Conservation (phyloP, 1,140 invertebrate species). For the Panagrolaimus sp. region DNA sequence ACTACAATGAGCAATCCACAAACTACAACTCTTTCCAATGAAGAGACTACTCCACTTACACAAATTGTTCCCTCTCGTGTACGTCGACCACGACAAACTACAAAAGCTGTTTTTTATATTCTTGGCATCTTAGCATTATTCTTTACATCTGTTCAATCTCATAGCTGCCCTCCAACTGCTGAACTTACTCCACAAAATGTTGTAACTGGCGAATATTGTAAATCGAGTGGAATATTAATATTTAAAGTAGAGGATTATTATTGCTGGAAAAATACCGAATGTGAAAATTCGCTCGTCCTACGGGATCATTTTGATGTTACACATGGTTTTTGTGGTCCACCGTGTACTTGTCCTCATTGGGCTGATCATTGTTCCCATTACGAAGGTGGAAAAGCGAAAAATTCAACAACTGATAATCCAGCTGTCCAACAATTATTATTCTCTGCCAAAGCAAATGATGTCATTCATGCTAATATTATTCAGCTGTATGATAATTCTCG, state of each 20-base stretch:
- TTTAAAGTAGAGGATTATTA: not conserved
- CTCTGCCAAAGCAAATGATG: not conserved
- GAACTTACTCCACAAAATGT: too few species aligned
- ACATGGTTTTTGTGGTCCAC: not conserved
- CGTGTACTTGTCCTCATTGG: not conserved
- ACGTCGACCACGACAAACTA: not conserved
- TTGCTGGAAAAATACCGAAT: not conserved
- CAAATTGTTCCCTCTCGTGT: not conserved
- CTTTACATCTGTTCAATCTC: not conserved
- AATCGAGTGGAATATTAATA: not conserved
- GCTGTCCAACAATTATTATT: not conserved
- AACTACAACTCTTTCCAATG: too few species aligned
- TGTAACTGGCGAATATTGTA: not conserved
- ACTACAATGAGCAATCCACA: too few species aligned
- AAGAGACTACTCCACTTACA: too few species aligned
- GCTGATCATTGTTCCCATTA: not conserved
- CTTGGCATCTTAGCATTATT: not conserved
- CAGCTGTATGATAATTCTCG: not conserved
- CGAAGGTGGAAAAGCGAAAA: not conserved
- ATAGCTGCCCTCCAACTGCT: not conserved
- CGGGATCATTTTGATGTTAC: not conserved
- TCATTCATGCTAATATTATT: not conserved
- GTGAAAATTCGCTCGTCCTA: not conserved
- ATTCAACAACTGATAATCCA: not conserved
- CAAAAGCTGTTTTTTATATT: not conserved